Conservation (phyloP, 2,888 invertebrate species). For the Hermaeophaga mercurialis region DNA sequence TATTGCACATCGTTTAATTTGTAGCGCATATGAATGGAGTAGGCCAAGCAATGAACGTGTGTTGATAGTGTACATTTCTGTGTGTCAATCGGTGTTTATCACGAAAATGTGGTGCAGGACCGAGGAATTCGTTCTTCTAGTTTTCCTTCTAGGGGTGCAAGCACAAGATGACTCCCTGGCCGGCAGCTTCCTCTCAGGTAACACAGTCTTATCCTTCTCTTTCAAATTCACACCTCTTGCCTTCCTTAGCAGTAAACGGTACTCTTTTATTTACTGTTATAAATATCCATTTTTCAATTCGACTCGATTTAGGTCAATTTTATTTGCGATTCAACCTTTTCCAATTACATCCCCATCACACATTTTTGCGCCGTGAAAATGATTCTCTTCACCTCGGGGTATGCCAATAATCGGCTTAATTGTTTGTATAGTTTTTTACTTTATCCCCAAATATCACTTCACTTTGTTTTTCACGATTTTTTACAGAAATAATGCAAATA, state of each 20-base stretch:
- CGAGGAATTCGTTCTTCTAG: slow-evolving; percentile 41
- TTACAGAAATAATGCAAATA: too few relatives aligned
- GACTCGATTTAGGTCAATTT: slow-evolving; percentile 16
- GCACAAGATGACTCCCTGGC: slow-evolving; percentile 79
- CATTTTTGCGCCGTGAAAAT: too few relatives aligned
- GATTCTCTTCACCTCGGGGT: too few relatives aligned
- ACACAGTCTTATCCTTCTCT: slow-evolving; percentile 27
- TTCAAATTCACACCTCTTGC: slow-evolving; percentile 30
- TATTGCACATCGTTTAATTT: slow-evolving; percentile 51
- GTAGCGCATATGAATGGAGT: slow-evolving; percentile 55
- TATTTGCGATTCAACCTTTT: background rate
- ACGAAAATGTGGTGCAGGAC: slow-evolving; percentile 41
- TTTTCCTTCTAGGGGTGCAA: slow-evolving; percentile 47
- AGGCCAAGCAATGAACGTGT: slow-evolving; percentile 42
- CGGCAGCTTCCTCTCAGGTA: slow-evolving; percentile 83
- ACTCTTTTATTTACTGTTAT: slow-evolving; percentile 37
- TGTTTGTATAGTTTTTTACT: too few relatives aligned
- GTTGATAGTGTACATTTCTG: slow-evolving; percentile 47
- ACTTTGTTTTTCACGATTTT: too few relatives aligned
- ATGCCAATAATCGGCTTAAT: too few relatives aligned
- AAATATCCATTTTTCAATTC: slow-evolving; percentile 15
- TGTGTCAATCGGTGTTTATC: slow-evolving; percentile 30
- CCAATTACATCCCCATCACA: too few relatives aligned
- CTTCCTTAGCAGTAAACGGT: slow-evolving; percentile 31
- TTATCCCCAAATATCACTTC: too few relatives aligned